Conservation (phyloP, 2,113 vertebrate genomes). For the Leiothrix lutea region DNA sequence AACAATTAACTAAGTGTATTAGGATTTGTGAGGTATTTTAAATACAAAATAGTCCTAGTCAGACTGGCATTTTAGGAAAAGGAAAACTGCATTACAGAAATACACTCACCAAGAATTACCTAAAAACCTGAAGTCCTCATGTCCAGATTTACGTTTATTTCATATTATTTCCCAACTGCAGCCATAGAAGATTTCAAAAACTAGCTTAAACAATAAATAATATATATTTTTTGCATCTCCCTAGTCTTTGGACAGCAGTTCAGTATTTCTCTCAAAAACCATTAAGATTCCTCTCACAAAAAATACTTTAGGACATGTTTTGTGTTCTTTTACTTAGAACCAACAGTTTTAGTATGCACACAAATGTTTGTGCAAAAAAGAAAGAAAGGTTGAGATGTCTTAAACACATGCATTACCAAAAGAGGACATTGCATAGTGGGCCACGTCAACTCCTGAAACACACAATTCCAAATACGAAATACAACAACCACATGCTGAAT, state of each 20-base stretch:
- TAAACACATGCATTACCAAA: background rate
- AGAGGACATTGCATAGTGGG: background rate
- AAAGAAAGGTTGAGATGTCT: background rate
- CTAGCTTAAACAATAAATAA: background rate
- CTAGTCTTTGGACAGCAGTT: background rate
- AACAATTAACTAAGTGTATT: background rate
- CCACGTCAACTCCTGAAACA: background rate
- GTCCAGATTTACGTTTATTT: background rate
- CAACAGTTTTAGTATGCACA: rapidly evolving
- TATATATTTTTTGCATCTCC: background rate
- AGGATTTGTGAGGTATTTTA: background rate
- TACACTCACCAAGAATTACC: background rate
- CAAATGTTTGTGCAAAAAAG: background rate
- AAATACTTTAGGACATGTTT: rapidly evolving
- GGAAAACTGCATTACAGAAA: background rate
- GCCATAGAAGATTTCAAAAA: background rate
- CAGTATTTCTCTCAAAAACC: background rate
- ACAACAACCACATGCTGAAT: background rate
- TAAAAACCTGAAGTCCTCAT: background rate
- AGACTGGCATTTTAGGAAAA: background rate
- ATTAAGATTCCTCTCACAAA: background rate
- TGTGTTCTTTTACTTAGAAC: background rate
- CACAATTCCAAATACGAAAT: background rate
- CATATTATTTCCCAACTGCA: background rate
- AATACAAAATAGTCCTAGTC: background rate